Evolutionary conservation across 2,888 invertebrate genomes (phyloP), one percentile per base, ranked within the genome.

Genomic region (Acleris emargana): DNA sequence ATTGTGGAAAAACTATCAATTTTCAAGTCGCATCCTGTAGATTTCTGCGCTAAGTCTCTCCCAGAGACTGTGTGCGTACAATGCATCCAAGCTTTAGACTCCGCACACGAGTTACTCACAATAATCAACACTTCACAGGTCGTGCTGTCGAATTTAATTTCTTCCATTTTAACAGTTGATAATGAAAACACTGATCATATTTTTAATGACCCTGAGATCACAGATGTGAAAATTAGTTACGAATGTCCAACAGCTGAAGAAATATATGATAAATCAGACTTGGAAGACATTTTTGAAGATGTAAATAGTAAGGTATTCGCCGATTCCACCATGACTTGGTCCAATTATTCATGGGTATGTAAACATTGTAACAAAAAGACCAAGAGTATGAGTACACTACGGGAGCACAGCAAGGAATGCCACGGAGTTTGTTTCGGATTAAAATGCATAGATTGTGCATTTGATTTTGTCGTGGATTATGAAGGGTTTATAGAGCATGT

Each of bases 1-100:
- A 32, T 53, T 53, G 32, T 53, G 9, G 28, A 53, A 17, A 53
- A 53, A 18, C 32, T 53, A 17, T 18, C 52, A 17, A 53, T 53
- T 32, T 53, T 32, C 18, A 32, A 28, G 17, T 53, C 52, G n/a
- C 28, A 17, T 17, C 11, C 28, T 17, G 4, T 53, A 53, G 52
- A 53, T 53, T 53, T 53, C 18, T 17, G 11, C 11, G 17, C 32
- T 17, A 53, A 32, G 16, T 32, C 32, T 11, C 52, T 53, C 1
- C 52, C 52, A 11, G 32, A 53, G 32, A 53, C 52, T 5, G 32
- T 53, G 28, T 53, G 52, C 52, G n/a, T 17, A 5, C 32, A 17
- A 28, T 53, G 52, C 18, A 17, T 53, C n/a, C 52, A 32, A 53
- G 9, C 4, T 5, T 32, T 53, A 17, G 28, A 53, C 32, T 32